Evolutionary conservation across 2,113 vertebrate genomes (phyloP).

Genomic region (Sander vitreus): DNA sequence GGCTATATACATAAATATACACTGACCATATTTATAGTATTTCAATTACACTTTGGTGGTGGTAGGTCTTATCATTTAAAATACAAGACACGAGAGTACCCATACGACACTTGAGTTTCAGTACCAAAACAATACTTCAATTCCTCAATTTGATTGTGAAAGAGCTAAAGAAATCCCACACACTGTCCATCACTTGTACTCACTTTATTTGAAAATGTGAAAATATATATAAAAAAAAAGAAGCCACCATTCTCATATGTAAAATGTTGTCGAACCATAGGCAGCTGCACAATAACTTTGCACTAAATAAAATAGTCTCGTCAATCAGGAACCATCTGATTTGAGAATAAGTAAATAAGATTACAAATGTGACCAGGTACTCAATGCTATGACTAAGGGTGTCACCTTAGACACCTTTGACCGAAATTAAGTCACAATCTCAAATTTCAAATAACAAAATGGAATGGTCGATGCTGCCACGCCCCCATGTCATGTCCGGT

Average conservation of each 20-base stretch:
- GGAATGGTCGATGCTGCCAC: no score
- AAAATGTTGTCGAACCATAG: no score
- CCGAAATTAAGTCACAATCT: no score
- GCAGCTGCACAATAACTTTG: background rate
- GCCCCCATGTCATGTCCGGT: no score
- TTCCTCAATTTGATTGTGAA: background rate
- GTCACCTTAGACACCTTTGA: no score
- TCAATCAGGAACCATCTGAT: no score
- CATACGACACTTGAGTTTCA: background rate
- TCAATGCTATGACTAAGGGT: no score
- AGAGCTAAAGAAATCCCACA: background rate
- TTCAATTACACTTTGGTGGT: no score
- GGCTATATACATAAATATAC: slow-evolving; percentile 18
- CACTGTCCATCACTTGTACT: background rate
- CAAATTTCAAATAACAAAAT: no score
- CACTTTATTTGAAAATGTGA: background rate
- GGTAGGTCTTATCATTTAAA: background rate
- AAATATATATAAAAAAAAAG: background rate
- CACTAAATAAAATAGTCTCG: background rate
- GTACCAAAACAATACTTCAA: background rate
- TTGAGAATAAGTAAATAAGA: background rate
- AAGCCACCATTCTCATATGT: background rate
- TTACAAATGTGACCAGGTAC: background rate
- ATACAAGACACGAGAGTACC: no score
- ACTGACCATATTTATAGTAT: slow-evolving; percentile 10